Percentiles rank a stretch among this genome's conserved stretches.
These are phyloP conservation scores for Thamnaconus septentrionalis DNA, from an alignment of 2,113 vertebrate species.

Conservation along the genomic window DNA sequence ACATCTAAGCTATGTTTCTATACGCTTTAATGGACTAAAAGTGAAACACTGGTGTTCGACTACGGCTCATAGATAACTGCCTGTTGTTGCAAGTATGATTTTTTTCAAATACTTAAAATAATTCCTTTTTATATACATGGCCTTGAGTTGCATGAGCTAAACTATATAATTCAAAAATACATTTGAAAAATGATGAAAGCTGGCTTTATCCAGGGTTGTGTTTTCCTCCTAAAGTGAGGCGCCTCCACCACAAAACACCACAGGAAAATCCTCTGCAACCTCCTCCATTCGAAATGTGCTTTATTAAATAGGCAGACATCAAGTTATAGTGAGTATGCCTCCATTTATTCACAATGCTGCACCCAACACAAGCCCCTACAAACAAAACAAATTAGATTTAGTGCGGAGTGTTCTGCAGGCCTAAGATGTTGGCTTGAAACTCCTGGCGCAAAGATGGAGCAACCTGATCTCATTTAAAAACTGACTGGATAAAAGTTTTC, in stretches of 20 bases:
- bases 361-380: conserved; percentile 20
- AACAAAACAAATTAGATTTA: conserved; percentile 34
- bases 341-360: conserved; percentile 25
- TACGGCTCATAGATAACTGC: too few relatives aligned
- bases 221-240: too few relatives aligned
- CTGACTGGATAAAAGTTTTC: conserved; percentile 54
- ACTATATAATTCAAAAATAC: too few relatives aligned
- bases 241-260: conserved; percentile 1
- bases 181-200: too few relatives aligned
- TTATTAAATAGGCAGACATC: conserved; percentile 9
- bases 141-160: too few relatives aligned
- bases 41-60: too few relatives aligned
- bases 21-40: too few relatives aligned
- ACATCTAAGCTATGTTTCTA: too few relatives aligned
- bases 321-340: conserved; percentile 3
- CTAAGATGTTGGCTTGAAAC: conserved; percentile 24
- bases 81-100: too few relatives aligned
- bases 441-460: conserved; percentile 28
- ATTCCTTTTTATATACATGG: too few relatives aligned
- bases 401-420: conserved; percentile 3
- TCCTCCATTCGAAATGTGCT: background rate
- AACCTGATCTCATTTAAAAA: conserved; percentile 62
- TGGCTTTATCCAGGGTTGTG: too few relatives aligned
- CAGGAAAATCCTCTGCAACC: conserved; percentile 1
- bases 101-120: too few relatives aligned